These are phyloP conservation scores for Chaetogeoica ovagalla DNA, from an alignment of 2,888 invertebrate genomes.

Conservation along the genomic window DNA sequence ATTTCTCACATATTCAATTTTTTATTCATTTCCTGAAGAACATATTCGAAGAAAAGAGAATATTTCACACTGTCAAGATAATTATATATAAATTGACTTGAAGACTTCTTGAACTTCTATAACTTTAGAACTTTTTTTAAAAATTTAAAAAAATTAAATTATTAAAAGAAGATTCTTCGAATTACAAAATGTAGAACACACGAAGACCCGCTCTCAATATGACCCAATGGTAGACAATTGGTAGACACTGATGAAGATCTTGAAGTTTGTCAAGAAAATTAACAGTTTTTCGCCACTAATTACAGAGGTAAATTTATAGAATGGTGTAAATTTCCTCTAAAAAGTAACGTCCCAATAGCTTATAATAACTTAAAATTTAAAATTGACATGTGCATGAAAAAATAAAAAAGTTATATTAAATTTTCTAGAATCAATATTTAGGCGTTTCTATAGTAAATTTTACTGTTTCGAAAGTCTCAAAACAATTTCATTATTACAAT, in stretches of 20 bases:
- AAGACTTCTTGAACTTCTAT: slow-evolving; percentile 50
- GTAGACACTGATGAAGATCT: slow-evolving; percentile 53
- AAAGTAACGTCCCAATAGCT: slow-evolving; percentile 34
- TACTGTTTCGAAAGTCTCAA: background rate
- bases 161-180: slow-evolving; percentile 47
- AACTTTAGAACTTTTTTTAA: slow-evolving; percentile 37
- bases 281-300: slow-evolving; percentile 50
- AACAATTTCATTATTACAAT: background rate
- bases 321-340: slow-evolving; percentile 51
- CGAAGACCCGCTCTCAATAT: slow-evolving; percentile 49
- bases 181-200: slow-evolving; percentile 48
- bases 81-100: slow-evolving; percentile 50
- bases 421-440: background rate
- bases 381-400: slow-evolving; percentile 32
- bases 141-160: slow-evolving; percentile 12
- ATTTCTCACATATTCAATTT: slow-evolving; percentile 53
- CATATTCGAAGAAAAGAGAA: slow-evolving; percentile 51
- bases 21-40: slow-evolving; percentile 53
- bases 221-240: slow-evolving; percentile 49
- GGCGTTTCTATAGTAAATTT: background rate
- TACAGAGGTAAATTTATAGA: slow-evolving; percentile 53
- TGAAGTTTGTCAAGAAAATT: slow-evolving; percentile 52
- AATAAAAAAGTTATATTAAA: slow-evolving; percentile 3
- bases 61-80: slow-evolving; percentile 50
- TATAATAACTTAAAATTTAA: slow-evolving; percentile 20